A percentile compares a stretch with the other conserved stretches of the same genome.
phyloP scores from a whole-genome alignment of 2,113 vertebrate genomes.

The Alligator mississippiensis region DNA sequence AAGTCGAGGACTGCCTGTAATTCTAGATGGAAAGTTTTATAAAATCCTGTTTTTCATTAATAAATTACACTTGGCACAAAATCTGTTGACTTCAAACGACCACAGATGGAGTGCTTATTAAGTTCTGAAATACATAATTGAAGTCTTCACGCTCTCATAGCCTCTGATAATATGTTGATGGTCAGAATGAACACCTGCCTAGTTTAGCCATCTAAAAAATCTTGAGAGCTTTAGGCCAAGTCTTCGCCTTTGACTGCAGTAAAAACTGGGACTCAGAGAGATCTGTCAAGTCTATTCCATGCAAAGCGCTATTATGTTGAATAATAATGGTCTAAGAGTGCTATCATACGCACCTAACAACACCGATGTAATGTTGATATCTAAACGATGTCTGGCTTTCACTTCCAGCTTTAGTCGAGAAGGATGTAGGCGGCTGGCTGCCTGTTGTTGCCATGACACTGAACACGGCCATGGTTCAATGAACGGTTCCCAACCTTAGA shows the following conservation, averaged over 20 bases:
- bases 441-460: slow-evolving; percentile 92
- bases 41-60: slow-evolving; percentile 32
- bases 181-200: neutral
- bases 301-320: fast-evolving
- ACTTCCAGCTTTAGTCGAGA: slow-evolving; percentile 89
- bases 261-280: no score
- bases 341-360: slow-evolving; percentile 83
- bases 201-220: fast-evolving
- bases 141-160: neutral
- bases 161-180: neutral
- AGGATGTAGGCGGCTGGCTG: slow-evolving; percentile 91
- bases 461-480: slow-evolving; percentile 94
- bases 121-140: neutral
- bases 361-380: slow-evolving; percentile 94
- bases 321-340: neutral
- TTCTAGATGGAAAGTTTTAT: neutral
- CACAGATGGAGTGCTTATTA: neutral
- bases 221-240: neutral
- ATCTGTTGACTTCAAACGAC: slow-evolving; percentile 15
- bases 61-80: neutral
- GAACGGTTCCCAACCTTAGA: slow-evolving; percentile 95
- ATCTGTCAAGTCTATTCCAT: no score
- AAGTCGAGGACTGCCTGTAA: no score
- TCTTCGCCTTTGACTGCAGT: neutral
- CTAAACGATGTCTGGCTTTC: slow-evolving; percentile 89